Evolutionary conservation across 2,113 vertebrate genomes (phyloP).

Genomic region (Circaetus gallicus): DNA sequence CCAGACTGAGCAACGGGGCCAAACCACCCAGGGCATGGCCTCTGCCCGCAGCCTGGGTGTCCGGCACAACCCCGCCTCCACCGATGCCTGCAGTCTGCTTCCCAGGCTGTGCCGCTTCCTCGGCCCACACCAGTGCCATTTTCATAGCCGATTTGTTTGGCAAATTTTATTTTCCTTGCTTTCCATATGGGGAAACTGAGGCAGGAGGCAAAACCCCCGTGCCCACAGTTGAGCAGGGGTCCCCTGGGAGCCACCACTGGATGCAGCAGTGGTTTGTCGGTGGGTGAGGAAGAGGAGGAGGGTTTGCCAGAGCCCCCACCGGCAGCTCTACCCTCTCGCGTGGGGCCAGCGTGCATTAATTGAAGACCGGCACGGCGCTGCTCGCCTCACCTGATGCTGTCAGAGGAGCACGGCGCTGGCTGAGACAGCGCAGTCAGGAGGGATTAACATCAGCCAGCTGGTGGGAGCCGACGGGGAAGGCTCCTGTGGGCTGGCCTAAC

Average conservation of each 20-base stretch:
- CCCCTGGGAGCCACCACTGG: not conserved
- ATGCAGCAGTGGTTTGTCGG: rapidly evolving
- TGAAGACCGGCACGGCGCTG: rapidly evolving
- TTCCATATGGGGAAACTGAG: not conserved
- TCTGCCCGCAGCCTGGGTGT: not conserved
- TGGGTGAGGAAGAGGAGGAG: not conserved
- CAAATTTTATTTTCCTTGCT: not conserved
- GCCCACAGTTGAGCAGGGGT: not conserved
- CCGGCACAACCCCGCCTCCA: rapidly evolving
- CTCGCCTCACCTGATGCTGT: not conserved
- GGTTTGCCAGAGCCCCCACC: not conserved
- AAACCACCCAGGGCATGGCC: not conserved
- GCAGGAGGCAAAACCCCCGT: not conserved
- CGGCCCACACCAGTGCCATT: not conserved
- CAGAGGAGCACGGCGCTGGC: not conserved
- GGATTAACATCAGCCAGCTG: not conserved
- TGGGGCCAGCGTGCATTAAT: rapidly evolving
- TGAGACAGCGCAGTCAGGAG: slow-evolving; percentile 17
- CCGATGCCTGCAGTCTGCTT: not conserved
- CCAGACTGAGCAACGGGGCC: rapidly evolving
- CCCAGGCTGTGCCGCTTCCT: not conserved
- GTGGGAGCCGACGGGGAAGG: not conserved
- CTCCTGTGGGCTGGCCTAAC: not conserved
- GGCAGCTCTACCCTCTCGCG: rapidly evolving
- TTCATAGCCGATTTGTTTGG: rapidly evolving